phyloP scores from a whole-genome alignment of 2,888 invertebrate species.

The Andrena fulva region DNA sequence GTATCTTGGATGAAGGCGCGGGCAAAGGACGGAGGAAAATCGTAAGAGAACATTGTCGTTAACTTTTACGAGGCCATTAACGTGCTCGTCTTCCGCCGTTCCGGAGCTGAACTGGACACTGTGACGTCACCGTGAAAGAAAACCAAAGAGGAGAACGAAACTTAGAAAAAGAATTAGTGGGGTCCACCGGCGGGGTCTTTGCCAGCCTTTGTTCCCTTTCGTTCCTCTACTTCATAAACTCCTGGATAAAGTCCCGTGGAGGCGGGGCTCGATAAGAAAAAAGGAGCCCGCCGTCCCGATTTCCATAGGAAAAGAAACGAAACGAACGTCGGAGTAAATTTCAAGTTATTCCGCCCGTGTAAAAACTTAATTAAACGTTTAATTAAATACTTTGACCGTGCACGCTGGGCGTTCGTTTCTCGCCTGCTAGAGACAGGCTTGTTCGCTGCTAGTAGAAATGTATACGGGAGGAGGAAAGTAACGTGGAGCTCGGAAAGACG shows the following conservation, averaged over 20 bases:
- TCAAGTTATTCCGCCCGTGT: not conserved
- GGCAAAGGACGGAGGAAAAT: constrained; percentile 76
- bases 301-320: constrained; percentile 63
- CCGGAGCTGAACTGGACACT: constrained; percentile 78
- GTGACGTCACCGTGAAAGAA: constrained; percentile 80
- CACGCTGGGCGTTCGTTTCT: constrained; percentile 10
- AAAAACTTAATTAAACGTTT: constrained; percentile 14
- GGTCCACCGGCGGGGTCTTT: constrained; percentile 57
- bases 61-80: constrained; percentile 85
- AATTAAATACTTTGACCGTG: constrained; percentile 11
- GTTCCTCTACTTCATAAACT: constrained; percentile 63
- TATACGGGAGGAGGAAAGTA: not conserved
- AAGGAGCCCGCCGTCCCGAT: constrained; percentile 55
- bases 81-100: constrained; percentile 82
- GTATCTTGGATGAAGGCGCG: constrained; percentile 49
- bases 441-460: constrained; percentile 10
- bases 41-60: constrained; percentile 84
- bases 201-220: constrained; percentile 51
- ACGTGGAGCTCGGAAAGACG: constrained; percentile 9
- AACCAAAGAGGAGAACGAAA: constrained; percentile 60
- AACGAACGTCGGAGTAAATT: not conserved
- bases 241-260: constrained; percentile 62
- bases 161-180: constrained; percentile 78
- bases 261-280: constrained; percentile 28
- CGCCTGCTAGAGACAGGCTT: constrained; percentile 26